Conservation (phyloP, 1,140 invertebrate species). For the Carposina sasakii region DNA sequence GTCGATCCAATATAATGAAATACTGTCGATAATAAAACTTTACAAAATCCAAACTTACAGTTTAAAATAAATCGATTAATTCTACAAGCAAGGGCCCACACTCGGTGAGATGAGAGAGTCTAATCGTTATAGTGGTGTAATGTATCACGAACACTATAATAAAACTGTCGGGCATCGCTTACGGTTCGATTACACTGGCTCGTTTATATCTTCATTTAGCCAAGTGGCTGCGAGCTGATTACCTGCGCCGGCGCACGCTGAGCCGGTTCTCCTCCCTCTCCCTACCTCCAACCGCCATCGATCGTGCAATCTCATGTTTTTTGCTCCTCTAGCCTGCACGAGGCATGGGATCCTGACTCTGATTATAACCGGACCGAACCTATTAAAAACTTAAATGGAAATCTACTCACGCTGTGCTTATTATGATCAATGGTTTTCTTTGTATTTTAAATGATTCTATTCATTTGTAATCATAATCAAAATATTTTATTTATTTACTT, state of each 20-base stretch:
- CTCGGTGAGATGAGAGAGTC: not conserved
- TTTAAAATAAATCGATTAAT: not conserved
- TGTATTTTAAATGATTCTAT: no score
- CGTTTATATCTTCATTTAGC: conserved; percentile 67
- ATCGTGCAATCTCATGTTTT: conserved; percentile 38
- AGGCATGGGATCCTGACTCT: not conserved
- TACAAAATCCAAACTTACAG: not conserved
- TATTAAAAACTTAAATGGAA: no score
- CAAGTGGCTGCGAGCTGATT: conserved; percentile 41
- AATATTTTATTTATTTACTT: no score
- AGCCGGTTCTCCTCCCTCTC: conserved; percentile 46
- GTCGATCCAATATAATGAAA: no score
- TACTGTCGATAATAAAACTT: no score
- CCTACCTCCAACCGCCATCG: conserved; percentile 8
- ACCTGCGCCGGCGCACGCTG: conserved; percentile 58
- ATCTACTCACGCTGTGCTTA: no score
- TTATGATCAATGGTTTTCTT: no score
- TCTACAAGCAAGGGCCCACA: conserved; percentile 6
- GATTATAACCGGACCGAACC: not conserved
- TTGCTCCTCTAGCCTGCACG: conserved; percentile 28
- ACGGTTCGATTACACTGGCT: conserved; percentile 49
- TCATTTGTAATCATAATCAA: no score
- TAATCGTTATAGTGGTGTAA: conserved; percentile 21
- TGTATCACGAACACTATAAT: conserved; percentile 35
- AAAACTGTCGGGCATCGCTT: conserved; percentile 43